phyloP scores from a whole-genome alignment of 2,888 invertebrate species.

The Hanleya hanleyi region DNA sequence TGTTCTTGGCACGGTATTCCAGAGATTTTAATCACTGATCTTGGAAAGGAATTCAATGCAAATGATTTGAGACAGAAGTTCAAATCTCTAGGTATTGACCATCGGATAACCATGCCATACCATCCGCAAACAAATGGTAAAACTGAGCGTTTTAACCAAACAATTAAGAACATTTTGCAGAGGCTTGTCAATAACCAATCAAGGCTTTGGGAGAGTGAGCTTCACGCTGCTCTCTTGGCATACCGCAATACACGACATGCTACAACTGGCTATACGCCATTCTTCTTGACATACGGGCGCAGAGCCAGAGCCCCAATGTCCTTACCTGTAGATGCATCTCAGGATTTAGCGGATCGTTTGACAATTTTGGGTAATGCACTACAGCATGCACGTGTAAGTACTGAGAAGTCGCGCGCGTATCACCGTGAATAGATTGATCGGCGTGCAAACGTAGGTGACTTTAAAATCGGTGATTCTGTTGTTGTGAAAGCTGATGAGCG shows the following conservation, averaged over 20 bases:
- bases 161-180: not conserved
- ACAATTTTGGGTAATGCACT: not conserved
- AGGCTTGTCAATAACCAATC: slow-evolving; percentile 6
- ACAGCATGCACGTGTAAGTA: not conserved
- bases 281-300: slow-evolving; percentile 12
- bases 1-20: not conserved
- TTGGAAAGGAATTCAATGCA: slow-evolving; percentile 6
- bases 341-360: not conserved
- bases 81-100: not conserved
- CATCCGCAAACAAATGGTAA: slow-evolving; percentile 7
- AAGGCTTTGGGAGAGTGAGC: not conserved
- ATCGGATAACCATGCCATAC: slow-evolving; percentile 1
- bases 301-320: not conserved
- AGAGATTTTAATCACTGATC: not conserved
- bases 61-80: not conserved
- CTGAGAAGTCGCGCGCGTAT: not conserved
- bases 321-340: not conserved
- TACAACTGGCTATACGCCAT: not conserved
- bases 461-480: slow-evolving; percentile 4
- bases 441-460: slow-evolving; percentile 4
- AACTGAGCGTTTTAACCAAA: slow-evolving; percentile 5
- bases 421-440: not conserved
- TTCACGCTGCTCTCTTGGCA: not conserved
- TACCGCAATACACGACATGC: not conserved
- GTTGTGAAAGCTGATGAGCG: not conserved